Conservation (phyloP, 2,797 vertebrate species). For the Chrysolophus pictus region DNA sequence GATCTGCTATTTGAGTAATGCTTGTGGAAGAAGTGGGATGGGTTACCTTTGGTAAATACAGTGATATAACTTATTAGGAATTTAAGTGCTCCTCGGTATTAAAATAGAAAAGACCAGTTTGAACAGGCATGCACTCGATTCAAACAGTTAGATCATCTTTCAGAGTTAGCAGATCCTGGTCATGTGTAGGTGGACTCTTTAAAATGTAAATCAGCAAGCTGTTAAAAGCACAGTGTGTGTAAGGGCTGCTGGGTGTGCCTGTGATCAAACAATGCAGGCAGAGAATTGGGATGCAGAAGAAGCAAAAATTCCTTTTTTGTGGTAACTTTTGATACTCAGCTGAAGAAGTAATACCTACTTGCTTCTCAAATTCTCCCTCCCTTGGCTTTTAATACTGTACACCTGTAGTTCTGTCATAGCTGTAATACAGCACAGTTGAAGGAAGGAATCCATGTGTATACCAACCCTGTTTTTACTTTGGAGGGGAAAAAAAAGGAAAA, state of each 20-base stretch:
- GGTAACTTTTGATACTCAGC: neutral
- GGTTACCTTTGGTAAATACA: conserved; percentile 13
- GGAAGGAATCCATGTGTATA: neutral
- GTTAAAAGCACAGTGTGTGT: conserved; percentile 63
- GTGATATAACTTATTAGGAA: conserved; percentile 22
- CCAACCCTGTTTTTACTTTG: neutral
- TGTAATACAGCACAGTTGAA: neutral
- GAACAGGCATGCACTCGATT: conserved; percentile 39
- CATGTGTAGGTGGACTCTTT: conserved; percentile 68
- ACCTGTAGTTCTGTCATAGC: neutral
- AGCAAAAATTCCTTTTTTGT: conserved; percentile 16
- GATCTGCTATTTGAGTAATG: neutral
- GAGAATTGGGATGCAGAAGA: conserved; percentile 46
- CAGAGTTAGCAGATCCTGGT: conserved; percentile 44
- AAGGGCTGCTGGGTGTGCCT: conserved; percentile 63
- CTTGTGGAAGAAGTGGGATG: neutral
- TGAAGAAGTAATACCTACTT: neutral
- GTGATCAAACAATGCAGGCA: conserved; percentile 57
- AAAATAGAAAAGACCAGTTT: conserved; percentile 27
- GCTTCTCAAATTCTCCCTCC: neutral
- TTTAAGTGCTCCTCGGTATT: neutral
- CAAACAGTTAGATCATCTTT: conserved; percentile 51
- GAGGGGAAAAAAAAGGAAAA: neutral
- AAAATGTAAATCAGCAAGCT: conserved; percentile 67
- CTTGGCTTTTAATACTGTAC: neutral